Evolutionary conservation across 2,888 invertebrate species (phyloP).

Genomic region (Scelioninae gen. 1): DNA sequence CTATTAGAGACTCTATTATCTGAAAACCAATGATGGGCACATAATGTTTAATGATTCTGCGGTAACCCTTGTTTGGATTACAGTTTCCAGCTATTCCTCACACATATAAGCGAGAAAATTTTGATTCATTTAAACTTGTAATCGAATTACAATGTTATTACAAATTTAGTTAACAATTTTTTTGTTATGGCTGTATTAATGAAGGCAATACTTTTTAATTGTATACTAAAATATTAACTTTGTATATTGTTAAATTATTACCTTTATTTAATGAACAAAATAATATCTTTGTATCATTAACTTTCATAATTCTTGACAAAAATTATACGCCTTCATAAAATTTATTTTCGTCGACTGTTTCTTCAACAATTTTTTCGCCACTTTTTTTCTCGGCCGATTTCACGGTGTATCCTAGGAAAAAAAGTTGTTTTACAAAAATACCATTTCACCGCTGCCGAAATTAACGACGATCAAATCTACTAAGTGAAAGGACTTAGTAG

Average conservation of each 20-base stretch:
- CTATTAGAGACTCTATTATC: no score
- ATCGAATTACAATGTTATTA: no score
- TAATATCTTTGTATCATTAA: no score
- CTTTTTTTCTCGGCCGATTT: constrained; percentile 5
- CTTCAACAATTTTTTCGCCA: constrained; percentile 12
- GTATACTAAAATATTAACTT: no score
- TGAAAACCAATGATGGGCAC: neutral
- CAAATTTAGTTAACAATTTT: no score
- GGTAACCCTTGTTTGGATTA: neutral
- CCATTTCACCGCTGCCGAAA: constrained; percentile 29
- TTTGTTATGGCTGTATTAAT: no score
- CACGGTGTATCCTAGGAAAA: neutral
- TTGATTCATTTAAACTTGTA: no score
- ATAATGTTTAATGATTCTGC: neutral
- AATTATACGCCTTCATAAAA: neutral
- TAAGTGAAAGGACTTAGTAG: constrained; percentile 31
- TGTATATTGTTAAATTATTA: no score
- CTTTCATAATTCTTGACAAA: neutral
- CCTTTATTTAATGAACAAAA: no score
- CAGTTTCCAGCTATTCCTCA: no score
- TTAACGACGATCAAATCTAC: constrained; percentile 25
- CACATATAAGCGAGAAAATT: no score
- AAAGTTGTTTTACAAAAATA: constrained; percentile 11
- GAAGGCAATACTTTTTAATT: no score
- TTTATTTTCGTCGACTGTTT: neutral